Evolutionary conservation across 2,888 invertebrate species (phyloP).

Genomic region (Microchrysa polita): DNA sequence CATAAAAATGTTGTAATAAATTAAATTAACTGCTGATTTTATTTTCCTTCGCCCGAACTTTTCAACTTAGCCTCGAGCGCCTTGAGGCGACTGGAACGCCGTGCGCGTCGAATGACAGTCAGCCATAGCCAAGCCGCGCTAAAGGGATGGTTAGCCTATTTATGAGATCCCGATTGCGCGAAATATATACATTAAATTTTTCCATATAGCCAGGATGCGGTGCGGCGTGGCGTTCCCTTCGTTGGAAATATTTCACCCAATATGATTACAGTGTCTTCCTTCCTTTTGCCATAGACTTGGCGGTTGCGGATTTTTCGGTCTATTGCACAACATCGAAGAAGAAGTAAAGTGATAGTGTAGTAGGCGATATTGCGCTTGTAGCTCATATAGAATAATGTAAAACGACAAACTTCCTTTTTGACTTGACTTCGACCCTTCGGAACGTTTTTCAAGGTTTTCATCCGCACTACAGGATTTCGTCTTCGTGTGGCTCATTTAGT

Average conservation of each 20-base stretch:
- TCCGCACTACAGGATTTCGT: constrained; percentile 30
- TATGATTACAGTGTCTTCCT: neutral
- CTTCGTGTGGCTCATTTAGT: constrained; percentile 49
- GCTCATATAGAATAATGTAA: neutral
- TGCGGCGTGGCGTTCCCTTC: neutral
- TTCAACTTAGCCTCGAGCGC: neutral
- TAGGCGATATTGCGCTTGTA: neutral
- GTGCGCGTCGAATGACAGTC: neutral
- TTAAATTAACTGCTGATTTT: constrained; percentile 66
- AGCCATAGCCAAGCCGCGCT: no score
- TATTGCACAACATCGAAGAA: constrained; percentile 32
- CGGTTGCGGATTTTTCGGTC: constrained; percentile 34
- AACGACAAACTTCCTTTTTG: no score
- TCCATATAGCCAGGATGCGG: no score
- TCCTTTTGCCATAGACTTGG: neutral
- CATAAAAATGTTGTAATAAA: constrained; percentile 66
- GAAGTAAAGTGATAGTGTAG: no score
- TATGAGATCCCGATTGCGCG: constrained; percentile 17
- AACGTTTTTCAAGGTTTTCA: constrained; percentile 18
- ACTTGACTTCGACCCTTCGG: neutral
- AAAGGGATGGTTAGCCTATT: neutral
- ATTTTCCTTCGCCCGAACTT: constrained; percentile 53
- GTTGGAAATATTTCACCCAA: no score
- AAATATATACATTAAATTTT: constrained; percentile 27
- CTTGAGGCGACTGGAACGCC: neutral